Evolutionary conservation across 2,888 invertebrate genomes (phyloP).

Genomic region (Drosophila fungiperda): DNA sequence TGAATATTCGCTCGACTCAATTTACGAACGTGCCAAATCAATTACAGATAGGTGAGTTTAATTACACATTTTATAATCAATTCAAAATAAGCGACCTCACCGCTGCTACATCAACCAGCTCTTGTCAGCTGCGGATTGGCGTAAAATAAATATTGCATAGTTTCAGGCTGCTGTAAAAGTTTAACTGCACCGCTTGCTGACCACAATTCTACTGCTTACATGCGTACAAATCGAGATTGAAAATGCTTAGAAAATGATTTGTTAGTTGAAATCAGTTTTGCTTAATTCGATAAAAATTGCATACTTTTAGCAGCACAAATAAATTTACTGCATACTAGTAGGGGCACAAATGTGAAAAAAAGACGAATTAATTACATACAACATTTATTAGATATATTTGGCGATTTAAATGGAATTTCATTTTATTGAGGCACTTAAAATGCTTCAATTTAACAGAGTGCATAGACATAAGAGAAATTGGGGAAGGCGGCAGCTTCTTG

Average conservation of each 20-base stretch:
- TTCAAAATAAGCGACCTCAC: not conserved
- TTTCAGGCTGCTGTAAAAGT: not conserved
- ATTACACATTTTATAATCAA: not conserved
- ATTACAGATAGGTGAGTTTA: conserved; percentile 81
- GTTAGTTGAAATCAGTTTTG: not conserved
- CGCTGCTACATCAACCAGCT: conserved; percentile 25
- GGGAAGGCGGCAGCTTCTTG: conserved; percentile 51
- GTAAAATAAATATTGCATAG: conserved; percentile 34
- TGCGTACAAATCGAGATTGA: not conserved
- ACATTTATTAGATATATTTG: not conserved
- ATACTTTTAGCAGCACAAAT: not conserved
- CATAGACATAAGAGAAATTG: not conserved
- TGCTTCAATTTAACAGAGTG: conserved; percentile 37
- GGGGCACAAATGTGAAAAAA: not conserved
- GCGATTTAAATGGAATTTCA: not conserved
- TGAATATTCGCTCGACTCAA: conserved; percentile 78
- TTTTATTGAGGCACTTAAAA: not conserved
- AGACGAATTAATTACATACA: not conserved
- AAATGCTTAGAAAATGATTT: conserved; percentile 7
- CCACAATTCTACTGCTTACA: conserved; percentile 10
- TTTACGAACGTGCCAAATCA: conserved; percentile 70
- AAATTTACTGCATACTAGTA: conserved; percentile 12
- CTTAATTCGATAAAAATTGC: not conserved
- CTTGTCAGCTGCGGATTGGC: not conserved
- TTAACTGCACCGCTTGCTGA: not conserved